A percentile compares a stretch with the other conserved stretches of the same genome.
These are phyloP conservation scores for Electrophaes corylata DNA, from an alignment of 2,888 invertebrate genomes.

Conservation along the genomic window DNA sequence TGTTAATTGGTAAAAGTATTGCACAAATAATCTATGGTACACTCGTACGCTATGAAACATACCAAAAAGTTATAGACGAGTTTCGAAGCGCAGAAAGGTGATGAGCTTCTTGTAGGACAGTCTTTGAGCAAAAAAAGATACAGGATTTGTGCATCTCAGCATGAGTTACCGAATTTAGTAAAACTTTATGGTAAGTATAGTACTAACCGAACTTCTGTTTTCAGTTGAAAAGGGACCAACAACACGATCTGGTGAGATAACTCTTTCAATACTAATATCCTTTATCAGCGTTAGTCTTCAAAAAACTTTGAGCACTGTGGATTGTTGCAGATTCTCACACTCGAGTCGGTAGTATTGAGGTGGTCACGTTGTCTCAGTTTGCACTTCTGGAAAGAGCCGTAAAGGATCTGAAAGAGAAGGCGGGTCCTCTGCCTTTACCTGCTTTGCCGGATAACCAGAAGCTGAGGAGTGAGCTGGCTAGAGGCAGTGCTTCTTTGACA, in stretches of 20 bases:
- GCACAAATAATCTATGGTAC: too few species aligned
- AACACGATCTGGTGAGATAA: conserved; percentile 46
- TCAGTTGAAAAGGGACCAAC: conserved; percentile 59
- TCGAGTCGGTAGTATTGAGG: conserved; percentile 61
- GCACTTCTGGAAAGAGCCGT: conserved; percentile 54
- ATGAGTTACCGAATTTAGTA: too few species aligned
- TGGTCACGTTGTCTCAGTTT: conserved; percentile 69
- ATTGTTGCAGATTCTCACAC: conserved; percentile 36
- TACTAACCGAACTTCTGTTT: conserved; percentile 36
- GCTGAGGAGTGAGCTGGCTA: conserved; percentile 55
- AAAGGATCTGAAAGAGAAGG: conserved; percentile 42
- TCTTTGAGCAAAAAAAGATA: too few species aligned
- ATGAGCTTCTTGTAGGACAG: too few species aligned
- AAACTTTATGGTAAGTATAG: neutral
- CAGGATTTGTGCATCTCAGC: too few species aligned
- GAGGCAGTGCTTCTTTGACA: conserved; percentile 63
- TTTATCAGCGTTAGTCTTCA: neutral
- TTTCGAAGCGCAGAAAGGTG: too few species aligned
- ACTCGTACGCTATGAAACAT: too few species aligned
- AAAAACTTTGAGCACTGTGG: neutral
- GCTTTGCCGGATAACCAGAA: conserved; percentile 60
- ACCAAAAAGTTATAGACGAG: too few species aligned
- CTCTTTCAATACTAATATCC: too few species aligned
- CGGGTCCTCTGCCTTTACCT: conserved; percentile 53
- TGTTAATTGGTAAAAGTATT: conserved; percentile 53